Conservation (phyloP, 2,113 vertebrate genomes). For the Diglossa brunneiventris region DNA sequence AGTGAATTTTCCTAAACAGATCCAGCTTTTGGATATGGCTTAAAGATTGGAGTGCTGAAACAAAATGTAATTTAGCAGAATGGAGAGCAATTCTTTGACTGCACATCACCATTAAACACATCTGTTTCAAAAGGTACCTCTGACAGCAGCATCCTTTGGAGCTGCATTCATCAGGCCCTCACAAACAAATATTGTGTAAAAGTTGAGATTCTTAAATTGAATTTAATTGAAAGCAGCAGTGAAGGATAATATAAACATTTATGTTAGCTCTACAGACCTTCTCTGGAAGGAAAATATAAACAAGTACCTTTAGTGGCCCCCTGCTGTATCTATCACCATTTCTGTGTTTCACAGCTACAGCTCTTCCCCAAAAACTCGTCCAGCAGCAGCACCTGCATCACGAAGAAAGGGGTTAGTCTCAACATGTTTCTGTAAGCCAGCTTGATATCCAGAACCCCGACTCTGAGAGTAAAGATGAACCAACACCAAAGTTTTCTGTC, state of each 20-base stretch:
- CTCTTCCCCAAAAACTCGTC: background rate
- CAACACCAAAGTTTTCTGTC: background rate
- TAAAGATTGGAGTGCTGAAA: background rate
- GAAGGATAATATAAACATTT: background rate
- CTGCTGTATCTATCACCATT: background rate
- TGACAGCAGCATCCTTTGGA: background rate
- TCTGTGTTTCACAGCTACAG: background rate
- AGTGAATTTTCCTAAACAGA: background rate
- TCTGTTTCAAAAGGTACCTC: background rate
- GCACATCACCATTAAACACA: background rate
- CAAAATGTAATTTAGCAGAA: background rate
- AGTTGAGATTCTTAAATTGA: background rate
- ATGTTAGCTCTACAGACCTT: background rate
- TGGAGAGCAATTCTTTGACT: background rate
- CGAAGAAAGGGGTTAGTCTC: background rate
- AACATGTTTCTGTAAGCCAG: background rate
- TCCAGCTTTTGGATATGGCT: background rate
- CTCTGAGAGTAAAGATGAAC: background rate
- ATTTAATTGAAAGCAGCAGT: background rate
- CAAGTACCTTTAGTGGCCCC: background rate
- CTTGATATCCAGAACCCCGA: rapidly evolving
- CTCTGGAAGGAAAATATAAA: background rate
- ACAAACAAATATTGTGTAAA: background rate
- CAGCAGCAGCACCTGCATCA: background rate
- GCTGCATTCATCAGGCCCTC: background rate